Evolutionary conservation across 2,888 invertebrate species (phyloP).

Genomic region (Drosophila mimica): DNA sequence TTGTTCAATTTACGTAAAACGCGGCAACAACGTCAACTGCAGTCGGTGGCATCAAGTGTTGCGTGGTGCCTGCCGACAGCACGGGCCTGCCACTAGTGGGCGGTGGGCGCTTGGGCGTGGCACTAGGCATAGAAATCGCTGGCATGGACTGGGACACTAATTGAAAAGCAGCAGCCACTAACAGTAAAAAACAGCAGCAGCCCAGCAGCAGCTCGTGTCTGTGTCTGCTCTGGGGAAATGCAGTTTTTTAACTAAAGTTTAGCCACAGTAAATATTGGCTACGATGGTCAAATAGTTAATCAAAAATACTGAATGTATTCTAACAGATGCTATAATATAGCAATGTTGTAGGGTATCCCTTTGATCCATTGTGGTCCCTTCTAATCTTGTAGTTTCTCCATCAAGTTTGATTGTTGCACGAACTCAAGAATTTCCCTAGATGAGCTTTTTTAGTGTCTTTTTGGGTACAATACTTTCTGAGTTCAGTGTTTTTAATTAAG

Average conservation of each 20-base stretch:
- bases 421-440: neutral
- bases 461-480: neutral
- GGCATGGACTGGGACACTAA: conserved; percentile 63
- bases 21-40: conserved; percentile 76
- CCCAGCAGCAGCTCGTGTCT: conserved; percentile 21
- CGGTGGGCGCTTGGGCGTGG: conserved; percentile 48
- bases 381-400: neutral
- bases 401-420: neutral
- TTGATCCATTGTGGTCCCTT: neutral
- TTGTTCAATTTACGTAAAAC: conserved; percentile 79
- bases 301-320: neutral
- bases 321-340: neutral
- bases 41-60: conserved; percentile 69
- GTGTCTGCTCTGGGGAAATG: conserved; percentile 40
- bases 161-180: conserved; percentile 78
- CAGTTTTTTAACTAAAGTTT: conserved; percentile 44
- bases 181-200: conserved; percentile 34
- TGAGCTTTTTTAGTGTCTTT: neutral
- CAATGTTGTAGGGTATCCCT: neutral
- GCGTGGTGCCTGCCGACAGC: conserved; percentile 27
- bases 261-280: conserved; percentile 40
- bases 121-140: conserved; percentile 66
- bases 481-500: neutral
- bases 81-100: conserved; percentile 2
- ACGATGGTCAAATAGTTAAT: neutral